Evolutionary conservation across 2,113 vertebrate genomes (phyloP).

Genomic region (Crypturellus undulatus): DNA sequence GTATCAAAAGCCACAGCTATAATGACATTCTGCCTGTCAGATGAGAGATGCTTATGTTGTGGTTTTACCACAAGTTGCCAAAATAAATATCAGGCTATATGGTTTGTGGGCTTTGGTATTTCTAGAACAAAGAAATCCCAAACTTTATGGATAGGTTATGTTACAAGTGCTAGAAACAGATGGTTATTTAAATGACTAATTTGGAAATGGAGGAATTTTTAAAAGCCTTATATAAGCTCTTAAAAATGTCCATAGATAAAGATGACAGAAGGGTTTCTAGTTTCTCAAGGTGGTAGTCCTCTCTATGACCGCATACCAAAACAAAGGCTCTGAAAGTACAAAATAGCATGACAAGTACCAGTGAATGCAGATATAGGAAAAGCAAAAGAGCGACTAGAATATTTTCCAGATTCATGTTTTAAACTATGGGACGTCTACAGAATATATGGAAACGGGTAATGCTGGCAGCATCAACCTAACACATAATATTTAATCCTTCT

Average conservation of each 20-base stretch:
- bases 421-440: background rate
- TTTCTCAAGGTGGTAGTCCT: background rate
- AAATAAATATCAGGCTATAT: slow-evolving; percentile 30
- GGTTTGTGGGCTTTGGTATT: background rate
- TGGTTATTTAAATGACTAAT: background rate
- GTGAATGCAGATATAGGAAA: background rate
- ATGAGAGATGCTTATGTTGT: background rate
- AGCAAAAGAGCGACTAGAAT: background rate
- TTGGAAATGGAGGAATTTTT: background rate
- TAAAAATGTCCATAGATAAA: background rate
- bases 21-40: slow-evolving; percentile 43
- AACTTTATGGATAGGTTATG: background rate
- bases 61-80: background rate
- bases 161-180: background rate
- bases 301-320: background rate
- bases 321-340: background rate
- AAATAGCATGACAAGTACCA: fast-evolving
- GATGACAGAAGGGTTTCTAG: background rate
- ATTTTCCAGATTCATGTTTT: background rate
- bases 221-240: background rate
- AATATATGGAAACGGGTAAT: background rate
- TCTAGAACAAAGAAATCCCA: slow-evolving; percentile 13
- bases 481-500: background rate
- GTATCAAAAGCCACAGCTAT: slow-evolving; percentile 24
- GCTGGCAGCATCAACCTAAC: background rate